Conservation (phyloP, 1,140 invertebrate species). For the Panonychus citri region DNA sequence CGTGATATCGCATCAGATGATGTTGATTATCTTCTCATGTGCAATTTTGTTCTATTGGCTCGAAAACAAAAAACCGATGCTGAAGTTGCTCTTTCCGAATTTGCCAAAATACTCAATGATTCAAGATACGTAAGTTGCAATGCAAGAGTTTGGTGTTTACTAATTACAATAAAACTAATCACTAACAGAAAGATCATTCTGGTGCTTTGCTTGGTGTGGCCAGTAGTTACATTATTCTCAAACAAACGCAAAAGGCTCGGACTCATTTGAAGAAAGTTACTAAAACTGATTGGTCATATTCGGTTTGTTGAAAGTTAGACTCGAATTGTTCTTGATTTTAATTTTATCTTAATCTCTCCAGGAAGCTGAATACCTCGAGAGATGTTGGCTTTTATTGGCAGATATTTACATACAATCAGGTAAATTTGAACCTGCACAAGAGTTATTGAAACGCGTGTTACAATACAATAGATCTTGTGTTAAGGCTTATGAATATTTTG, state of each 20-base stretch:
- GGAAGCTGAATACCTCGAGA: conserved; percentile 83
- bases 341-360: conserved; percentile 10
- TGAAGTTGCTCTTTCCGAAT: conserved; percentile 55
- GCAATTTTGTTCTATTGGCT: conserved; percentile 58
- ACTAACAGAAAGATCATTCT: conserved; percentile 39
- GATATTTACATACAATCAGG: conserved; percentile 68
- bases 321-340: background rate
- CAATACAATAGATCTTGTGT: conserved; percentile 69
- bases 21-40: conserved; percentile 34
- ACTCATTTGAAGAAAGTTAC: conserved; percentile 74
- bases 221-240: conserved; percentile 51
- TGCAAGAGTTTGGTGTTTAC: background rate
- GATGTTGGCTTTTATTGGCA: conserved; percentile 72
- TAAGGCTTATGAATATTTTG: conserved; percentile 69
- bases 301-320: conserved; percentile 20
- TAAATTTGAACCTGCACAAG: conserved; percentile 62
- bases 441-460: conserved; percentile 51
- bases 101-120: conserved; percentile 45
- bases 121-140: conserved; percentile 13
- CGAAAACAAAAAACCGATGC: conserved; percentile 60
- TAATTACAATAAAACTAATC: conserved; percentile 3
- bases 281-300: conserved; percentile 67
- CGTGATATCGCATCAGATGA: conserved; percentile 33
- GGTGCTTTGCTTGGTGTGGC: conserved; percentile 72
- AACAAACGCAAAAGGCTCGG: conserved; percentile 63